These are phyloP conservation scores for Syrrhaptes paradoxus DNA, from an alignment of 2,113 vertebrate species.

Conservation along the genomic window DNA sequence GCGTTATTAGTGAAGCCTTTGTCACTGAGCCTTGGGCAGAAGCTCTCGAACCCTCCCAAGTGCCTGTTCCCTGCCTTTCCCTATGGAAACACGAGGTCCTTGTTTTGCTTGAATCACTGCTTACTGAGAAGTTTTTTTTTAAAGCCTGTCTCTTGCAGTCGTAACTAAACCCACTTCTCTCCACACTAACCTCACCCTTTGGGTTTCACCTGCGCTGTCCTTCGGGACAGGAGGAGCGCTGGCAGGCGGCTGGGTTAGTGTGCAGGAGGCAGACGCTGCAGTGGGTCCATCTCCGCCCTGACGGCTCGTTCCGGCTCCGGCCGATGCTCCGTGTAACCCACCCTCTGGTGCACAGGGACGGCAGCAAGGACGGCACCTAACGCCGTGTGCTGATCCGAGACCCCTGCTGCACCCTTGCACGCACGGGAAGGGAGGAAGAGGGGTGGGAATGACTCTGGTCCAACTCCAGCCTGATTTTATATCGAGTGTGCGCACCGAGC, in stretches of 20 bases:
- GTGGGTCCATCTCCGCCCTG: conserved; percentile 51
- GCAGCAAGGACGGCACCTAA: neutral
- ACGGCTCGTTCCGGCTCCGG: conserved; percentile 77
- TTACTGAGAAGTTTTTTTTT: neutral
- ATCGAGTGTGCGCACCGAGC: fast-evolving
- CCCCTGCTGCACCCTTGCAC: neutral
- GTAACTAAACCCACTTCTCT: conserved; percentile 66
- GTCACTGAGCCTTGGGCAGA: neutral
- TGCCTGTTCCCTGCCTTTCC: neutral
- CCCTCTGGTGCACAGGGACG: conserved; percentile 6
- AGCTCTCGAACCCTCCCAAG: neutral
- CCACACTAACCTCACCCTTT: conserved; percentile 76
- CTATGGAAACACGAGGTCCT: neutral
- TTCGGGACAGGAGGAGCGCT: conserved; percentile 62
- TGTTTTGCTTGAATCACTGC: neutral
- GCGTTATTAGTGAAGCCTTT: neutral
- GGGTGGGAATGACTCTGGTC: neutral
- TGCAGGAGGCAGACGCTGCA: conserved; percentile 26
- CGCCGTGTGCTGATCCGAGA: neutral
- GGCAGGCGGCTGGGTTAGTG: conserved; percentile 33
- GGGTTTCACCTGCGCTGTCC: conserved; percentile 70
- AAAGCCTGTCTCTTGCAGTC: neutral
- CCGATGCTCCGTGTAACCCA: conserved; percentile 62
- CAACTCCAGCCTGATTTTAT: neutral
- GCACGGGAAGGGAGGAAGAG: neutral